Evolutionary conservation across 2,888 invertebrate genomes (phyloP).

Genomic region (Chrysotoxum bicinctum): DNA sequence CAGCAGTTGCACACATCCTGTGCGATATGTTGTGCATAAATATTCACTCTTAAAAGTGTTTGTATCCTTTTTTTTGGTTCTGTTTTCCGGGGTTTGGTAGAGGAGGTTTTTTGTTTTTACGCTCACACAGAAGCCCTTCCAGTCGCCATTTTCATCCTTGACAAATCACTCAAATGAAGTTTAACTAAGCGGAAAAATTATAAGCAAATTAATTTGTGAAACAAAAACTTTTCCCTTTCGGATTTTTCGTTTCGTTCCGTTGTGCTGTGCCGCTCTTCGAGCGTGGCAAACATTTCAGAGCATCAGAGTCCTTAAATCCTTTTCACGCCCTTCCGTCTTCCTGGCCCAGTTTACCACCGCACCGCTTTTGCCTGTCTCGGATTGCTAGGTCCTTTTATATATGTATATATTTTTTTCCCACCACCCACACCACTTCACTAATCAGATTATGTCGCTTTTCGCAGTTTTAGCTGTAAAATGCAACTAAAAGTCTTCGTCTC

Average conservation of each 20-base stretch:
- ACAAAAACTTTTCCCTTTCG: constrained; percentile 75
- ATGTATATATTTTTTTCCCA: constrained; percentile 3
- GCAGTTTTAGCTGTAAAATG: constrained; percentile 73
- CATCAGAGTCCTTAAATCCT: constrained; percentile 65
- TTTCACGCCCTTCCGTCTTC: constrained; percentile 31
- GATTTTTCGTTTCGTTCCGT: constrained; percentile 29
- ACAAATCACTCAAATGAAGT: constrained; percentile 80
- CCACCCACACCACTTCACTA: constrained; percentile 65
- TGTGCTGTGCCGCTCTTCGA: constrained; percentile 8
- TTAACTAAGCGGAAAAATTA: constrained; percentile 82
- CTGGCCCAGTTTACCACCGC: neutral
- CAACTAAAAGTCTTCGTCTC: constrained; percentile 73
- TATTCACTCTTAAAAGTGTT: constrained; percentile 61
- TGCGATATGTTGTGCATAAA: constrained; percentile 63
- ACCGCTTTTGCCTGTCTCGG: neutral
- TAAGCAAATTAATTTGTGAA: constrained; percentile 81
- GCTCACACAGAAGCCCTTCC: neutral
- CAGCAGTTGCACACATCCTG: constrained; percentile 71
- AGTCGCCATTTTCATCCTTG: constrained; percentile 65
- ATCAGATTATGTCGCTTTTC: constrained; percentile 73
- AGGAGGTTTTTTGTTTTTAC: neutral
- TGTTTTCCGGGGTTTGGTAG: neutral
- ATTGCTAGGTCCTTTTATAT: constrained; percentile 19
- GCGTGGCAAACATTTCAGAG: constrained; percentile 51
- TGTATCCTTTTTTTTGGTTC: constrained; percentile 24